Conservation (phyloP, 2,888 invertebrate genomes). For the Tetragnatha montana region DNA sequence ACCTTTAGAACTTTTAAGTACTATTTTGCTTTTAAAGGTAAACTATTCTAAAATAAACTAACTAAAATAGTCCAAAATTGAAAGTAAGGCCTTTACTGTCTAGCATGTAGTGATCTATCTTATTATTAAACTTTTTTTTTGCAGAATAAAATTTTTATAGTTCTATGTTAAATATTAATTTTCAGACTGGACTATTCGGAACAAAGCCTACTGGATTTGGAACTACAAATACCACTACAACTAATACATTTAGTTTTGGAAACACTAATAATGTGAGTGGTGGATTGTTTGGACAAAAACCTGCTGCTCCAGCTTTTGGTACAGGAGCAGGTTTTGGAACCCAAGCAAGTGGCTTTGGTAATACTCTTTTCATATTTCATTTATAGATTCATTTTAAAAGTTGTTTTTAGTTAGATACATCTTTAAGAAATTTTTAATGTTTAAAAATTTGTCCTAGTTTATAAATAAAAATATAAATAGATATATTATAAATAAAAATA, state of each 20-base stretch:
- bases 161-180: not conserved
- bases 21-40: too few species aligned
- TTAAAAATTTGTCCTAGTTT: not conserved
- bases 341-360: slow-evolving; percentile 58
- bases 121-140: too few species aligned
- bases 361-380: slow-evolving; percentile 2
- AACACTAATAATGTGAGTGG: slow-evolving; percentile 64
- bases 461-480: too few species aligned
- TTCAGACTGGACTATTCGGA: slow-evolving; percentile 74
- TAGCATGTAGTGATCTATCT: too few species aligned
- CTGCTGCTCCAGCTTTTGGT: slow-evolving; percentile 74
- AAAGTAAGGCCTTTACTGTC: too few species aligned
- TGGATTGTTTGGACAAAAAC: slow-evolving; percentile 76
- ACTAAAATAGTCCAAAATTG: too few species aligned
- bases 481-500: too few species aligned
- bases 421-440: not conserved
- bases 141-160: too few species aligned
- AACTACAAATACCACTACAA: slow-evolving; percentile 64
- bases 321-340: slow-evolving; percentile 77
- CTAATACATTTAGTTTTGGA: slow-evolving; percentile 68
- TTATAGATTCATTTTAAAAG: not conserved
- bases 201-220: slow-evolving; percentile 75
- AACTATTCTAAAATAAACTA: too few species aligned
- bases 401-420: not conserved
- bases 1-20: not conserved